These are phyloP conservation scores for Olivierus martensii DNA, from an alignment of 1,140 invertebrate species.

Conservation along the genomic window DNA sequence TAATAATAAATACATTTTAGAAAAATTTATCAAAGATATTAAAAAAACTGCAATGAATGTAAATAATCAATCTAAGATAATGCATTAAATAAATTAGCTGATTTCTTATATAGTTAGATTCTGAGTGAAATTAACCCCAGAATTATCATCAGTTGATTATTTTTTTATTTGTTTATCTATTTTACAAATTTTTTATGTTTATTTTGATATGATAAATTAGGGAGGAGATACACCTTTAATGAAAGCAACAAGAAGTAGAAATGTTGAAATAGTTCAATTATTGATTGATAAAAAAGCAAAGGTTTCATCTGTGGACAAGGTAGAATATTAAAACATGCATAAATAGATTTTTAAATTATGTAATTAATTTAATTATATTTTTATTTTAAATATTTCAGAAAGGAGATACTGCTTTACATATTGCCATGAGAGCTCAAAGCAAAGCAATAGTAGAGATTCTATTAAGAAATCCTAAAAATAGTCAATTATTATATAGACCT, in stretches of 20 bases:
- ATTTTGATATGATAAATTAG: constrained; percentile 25
- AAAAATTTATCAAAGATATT: no score
- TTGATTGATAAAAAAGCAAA: constrained; percentile 87
- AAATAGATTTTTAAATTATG: constrained; percentile 3
- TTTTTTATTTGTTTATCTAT: no score
- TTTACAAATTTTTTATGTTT: no score
- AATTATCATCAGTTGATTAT: no score
- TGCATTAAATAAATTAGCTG: no score
- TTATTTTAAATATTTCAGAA: constrained; percentile 32
- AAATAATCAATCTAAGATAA: no score
- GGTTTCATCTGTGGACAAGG: constrained; percentile 80
- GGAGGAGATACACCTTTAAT: constrained; percentile 89
- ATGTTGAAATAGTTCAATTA: constrained; percentile 81
- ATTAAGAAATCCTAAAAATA: constrained; percentile 87
- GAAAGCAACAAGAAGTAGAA: constrained; percentile 75
- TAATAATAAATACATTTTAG: no score
- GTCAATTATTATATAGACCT: constrained; percentile 85
- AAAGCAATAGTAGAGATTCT: constrained; percentile 84
- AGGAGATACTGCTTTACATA: constrained; percentile 92
- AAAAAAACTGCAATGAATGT: no score
- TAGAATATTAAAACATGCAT: no score
- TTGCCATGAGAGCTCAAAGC: constrained; percentile 86
- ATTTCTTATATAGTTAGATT: no score
- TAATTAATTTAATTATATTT: no score
- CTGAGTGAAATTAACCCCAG: no score